phyloP scores from a whole-genome alignment of 1,140 invertebrate species.

The Globodera ellingtonae region DNA sequence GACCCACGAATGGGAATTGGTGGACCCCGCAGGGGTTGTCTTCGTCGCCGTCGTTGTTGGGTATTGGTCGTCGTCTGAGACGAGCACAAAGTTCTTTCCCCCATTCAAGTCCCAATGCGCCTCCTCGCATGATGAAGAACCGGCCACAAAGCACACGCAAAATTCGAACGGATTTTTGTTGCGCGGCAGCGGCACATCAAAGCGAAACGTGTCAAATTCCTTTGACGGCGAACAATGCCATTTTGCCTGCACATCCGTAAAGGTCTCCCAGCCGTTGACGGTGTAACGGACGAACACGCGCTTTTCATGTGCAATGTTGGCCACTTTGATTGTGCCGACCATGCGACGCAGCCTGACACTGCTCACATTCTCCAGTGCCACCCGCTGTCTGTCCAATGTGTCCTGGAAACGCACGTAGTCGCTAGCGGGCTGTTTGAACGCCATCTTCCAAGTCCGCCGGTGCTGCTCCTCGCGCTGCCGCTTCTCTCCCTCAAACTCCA shows the following conservation, averaged over 20 bases:
- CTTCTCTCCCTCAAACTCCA: conserved; percentile 56
- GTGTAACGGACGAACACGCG: conserved; percentile 79
- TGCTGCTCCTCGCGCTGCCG: conserved; percentile 66
- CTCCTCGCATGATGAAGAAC: too few species aligned
- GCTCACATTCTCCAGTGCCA: conserved; percentile 89
- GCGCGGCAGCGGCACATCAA: conserved; percentile 79
- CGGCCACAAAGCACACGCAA: too few species aligned
- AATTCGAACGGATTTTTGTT: conserved; percentile 31
- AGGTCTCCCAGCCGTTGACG: conserved; percentile 78
- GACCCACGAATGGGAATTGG: too few species aligned
- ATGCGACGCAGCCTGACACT: conserved; percentile 78
- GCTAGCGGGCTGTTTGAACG: conserved; percentile 86
- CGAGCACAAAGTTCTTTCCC: too few species aligned
- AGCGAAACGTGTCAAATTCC: conserved; percentile 87
- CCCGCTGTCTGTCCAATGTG: conserved; percentile 78
- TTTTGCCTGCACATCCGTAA: conserved; percentile 77
- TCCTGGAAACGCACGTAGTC: conserved; percentile 86
- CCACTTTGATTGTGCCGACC: conserved; percentile 83
- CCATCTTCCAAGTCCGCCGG: conserved; percentile 74
- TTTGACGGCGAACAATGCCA: conserved; percentile 71
- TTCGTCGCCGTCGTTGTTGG: too few species aligned
- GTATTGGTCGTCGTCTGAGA: too few species aligned
- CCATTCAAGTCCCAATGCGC: too few species aligned
- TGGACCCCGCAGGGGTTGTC: too few species aligned
- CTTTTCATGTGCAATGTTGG: conserved; percentile 84